Evolutionary conservation across 2,113 vertebrate genomes (phyloP).

Genomic region (Oxyruncus cristatus): DNA sequence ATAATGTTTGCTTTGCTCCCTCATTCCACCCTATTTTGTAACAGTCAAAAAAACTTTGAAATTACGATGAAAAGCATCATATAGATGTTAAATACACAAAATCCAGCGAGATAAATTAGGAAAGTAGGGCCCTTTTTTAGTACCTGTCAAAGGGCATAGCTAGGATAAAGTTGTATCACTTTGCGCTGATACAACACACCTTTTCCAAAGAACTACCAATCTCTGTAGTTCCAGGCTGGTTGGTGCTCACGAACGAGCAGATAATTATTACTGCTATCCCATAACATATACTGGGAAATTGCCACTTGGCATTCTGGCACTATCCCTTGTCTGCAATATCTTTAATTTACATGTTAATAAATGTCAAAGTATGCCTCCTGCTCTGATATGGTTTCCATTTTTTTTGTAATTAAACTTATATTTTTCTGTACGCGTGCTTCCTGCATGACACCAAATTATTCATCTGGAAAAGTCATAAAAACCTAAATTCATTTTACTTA

Average conservation of each 20-base stretch:
- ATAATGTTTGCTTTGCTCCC: background rate
- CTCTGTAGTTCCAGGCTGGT: background rate
- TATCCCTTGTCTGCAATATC: background rate
- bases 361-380: conserved; percentile 15
- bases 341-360: conserved; percentile 40
- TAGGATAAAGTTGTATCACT: background rate
- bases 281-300: background rate
- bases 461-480: background rate
- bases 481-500: background rate
- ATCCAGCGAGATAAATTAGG: background rate
- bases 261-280: background rate
- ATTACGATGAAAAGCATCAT: background rate
- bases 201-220: background rate
- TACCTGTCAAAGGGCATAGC: background rate
- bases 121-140: background rate
- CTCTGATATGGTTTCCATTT: background rate
- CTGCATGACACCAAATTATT: background rate
- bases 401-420: background rate
- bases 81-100: background rate
- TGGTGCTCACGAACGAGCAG: background rate
- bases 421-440: background rate
- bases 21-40: background rate
- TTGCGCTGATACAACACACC: background rate
- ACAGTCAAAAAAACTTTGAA: background rate
- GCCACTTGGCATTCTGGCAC: background rate